These are phyloP conservation scores for Araneus ventricosus DNA, from an alignment of 1,140 invertebrate genomes.

Conservation along the genomic window DNA sequence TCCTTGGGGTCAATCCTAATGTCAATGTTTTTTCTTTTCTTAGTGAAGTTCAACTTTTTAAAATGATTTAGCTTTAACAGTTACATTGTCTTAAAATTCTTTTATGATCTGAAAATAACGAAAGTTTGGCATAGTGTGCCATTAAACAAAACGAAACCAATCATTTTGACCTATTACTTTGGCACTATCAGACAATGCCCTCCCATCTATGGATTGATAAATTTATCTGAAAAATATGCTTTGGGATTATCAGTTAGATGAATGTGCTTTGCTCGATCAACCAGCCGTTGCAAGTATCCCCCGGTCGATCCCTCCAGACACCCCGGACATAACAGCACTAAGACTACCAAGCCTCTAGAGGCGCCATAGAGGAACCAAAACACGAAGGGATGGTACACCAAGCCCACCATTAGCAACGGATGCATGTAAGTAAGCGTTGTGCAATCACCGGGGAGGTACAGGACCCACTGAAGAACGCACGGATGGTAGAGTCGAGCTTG, in stretches of 20 bases:
- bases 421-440: background rate
- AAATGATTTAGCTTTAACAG: too few relatives aligned
- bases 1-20: too few relatives aligned
- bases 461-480: background rate
- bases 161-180: background rate
- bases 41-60: too few relatives aligned
- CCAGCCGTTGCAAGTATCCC: background rate
- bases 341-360: background rate
- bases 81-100: too few relatives aligned
- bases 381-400: background rate
- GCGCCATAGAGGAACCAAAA: background rate
- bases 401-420: background rate
- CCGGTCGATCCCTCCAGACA: too few relatives aligned
- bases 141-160: too few relatives aligned
- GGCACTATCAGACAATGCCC: too few relatives aligned
- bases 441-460: background rate
- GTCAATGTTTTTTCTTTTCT: too few relatives aligned
- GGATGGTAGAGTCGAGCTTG: background rate
- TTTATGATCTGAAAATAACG: too few relatives aligned
- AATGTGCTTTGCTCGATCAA: too few relatives aligned
- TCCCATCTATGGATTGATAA: background rate
- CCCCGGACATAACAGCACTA: background rate
- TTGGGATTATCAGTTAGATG: too few relatives aligned
- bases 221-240: background rate
- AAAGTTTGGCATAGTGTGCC: too few relatives aligned